phyloP scores from a whole-genome alignment of 2,797 vertebrate species.

The Enteromius unitaeniatus region DNA sequence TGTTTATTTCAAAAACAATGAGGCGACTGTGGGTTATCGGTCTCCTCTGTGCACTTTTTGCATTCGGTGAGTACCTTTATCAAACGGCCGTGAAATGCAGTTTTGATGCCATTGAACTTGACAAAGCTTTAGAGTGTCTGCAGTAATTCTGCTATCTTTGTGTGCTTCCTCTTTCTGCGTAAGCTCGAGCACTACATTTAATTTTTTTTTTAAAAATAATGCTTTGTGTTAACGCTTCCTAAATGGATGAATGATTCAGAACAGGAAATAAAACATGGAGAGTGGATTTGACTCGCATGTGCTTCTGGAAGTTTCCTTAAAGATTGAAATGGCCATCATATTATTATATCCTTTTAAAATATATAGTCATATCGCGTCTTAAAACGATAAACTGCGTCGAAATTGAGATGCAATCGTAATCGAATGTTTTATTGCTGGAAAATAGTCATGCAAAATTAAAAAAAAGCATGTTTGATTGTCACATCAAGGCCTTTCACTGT shows the following conservation, averaged over 20 bases:
- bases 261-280: constrained; percentile 34
- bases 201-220: not conserved
- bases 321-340: not conserved
- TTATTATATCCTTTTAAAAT: not conserved
- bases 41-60: constrained; percentile 81
- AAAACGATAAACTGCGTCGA: not conserved
- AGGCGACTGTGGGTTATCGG: constrained; percentile 84
- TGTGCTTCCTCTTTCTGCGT: not conserved
- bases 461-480: not conserved
- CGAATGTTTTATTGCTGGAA: not conserved
- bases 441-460: not conserved
- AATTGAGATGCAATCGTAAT: not conserved
- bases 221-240: not conserved
- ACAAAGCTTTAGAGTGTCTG: constrained; percentile 25
- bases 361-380: not conserved
- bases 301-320: constrained; percentile 64
- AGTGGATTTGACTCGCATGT: constrained; percentile 39
- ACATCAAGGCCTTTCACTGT: not conserved
- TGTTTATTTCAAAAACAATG: constrained; percentile 73
- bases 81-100: not conserved
- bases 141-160: not conserved
- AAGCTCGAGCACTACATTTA: not conserved
- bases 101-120: constrained; percentile 36
- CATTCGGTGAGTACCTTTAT: constrained; percentile 84
- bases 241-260: not conserved